Conservation (phyloP, 2,797 vertebrate species). For the Myotis pilosus region DNA sequence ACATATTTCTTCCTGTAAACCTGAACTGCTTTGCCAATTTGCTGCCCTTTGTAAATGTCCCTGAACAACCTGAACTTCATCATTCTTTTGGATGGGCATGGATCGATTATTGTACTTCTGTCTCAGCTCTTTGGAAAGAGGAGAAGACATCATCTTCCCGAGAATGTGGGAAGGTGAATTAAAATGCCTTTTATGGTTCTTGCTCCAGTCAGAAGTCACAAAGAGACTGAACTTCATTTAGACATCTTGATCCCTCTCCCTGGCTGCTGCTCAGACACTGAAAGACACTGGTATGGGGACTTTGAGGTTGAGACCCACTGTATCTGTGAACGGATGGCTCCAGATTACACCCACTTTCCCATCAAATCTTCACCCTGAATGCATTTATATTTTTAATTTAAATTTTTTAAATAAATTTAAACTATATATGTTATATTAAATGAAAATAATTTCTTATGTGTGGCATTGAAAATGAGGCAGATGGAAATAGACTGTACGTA, state of each 20-base stretch:
- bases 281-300: neutral
- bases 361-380: neutral
- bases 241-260: neutral
- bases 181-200: neutral
- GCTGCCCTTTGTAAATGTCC: neutral
- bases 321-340: neutral
- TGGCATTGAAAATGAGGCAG: neutral
- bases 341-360: neutral
- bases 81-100: neutral
- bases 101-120: neutral
- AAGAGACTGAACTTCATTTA: neutral
- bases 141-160: neutral
- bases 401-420: neutral
- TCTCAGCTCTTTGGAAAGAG: neutral
- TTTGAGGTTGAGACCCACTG: neutral
- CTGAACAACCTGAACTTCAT: neutral
- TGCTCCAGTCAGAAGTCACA: neutral
- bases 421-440: neutral
- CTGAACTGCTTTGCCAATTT: neutral
- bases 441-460: neutral
- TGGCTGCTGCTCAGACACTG: neutral
- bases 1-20: neutral
- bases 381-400: neutral
- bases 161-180: neutral
- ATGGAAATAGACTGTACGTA: neutral